Evolutionary conservation across 2,797 vertebrate genomes (phyloP), one percentile per base, ranked within the genome.

Genomic region (Labeo calbasu): DNA sequence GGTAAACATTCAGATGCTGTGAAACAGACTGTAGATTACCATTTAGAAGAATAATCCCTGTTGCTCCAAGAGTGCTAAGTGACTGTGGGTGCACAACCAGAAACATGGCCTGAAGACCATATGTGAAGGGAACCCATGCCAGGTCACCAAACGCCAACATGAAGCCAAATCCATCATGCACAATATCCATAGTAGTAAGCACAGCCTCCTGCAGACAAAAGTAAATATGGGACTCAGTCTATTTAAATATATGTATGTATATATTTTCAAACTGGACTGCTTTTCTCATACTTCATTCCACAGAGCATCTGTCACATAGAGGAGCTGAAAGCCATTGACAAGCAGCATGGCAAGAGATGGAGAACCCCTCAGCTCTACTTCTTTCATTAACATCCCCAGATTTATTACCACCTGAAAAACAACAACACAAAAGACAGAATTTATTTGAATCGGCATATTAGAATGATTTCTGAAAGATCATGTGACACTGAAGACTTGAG

Each of bases 111-210:
- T 98, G 97, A 73, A 98, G 95, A 81, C 96, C 91, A 83, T 98
- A 98, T 2, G 95, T 95, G 88, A 98, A 98, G 14, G 97, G 97
- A 36, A 98, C 96, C 97, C 97, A 98, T 14, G 94, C 93, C 79
- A 98, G 90, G 91, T 98, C 96, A n/a, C 97, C 97, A 5, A 97
- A 98, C 3, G 93, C 96, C 91, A 98, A 82, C 97, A 98, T 98
- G 90, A 98, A 98, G 66, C 97, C 97, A 79, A 98, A 98, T 3
- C 97, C 97, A 0, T 98, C 97, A 0, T 97, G 97, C 4, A 95
- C 94, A 13, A 98, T 98, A 90, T 98, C 97, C 96, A 98, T 97
- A 72, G 97, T 97, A 48, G 96, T 97, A 63, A 98, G 94, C 65
- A 98, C 86, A 0, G 96, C 96, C 87, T 97, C 97, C 97, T 98